Evolutionary conservation across 2,797 vertebrate species (phyloP), one percentile per base, ranked within the genome.

Genomic region (Lerista edwardsae): DNA sequence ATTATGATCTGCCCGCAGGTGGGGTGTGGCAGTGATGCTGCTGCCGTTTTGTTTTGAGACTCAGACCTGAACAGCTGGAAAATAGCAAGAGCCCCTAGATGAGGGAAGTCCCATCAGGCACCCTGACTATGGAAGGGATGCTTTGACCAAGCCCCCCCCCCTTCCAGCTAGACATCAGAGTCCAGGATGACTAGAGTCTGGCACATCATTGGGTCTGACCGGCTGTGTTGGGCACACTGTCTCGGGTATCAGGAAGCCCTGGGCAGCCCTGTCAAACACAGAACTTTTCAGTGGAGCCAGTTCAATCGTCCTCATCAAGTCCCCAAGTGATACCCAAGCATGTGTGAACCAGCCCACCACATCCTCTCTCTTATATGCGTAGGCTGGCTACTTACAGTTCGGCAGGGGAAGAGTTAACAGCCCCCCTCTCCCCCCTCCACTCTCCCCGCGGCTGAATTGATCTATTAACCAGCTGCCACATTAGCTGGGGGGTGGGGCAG

Each of bases 401-500:
- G 36, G 69, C 69, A 61, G 29, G 15, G 17, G 34, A 68, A 23
- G 25, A 55, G 76, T 80, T 55, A 75, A 41, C 19, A 5, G 0
- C 10, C 71, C 44, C 31, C 14, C 31, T 19, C 27, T 19, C 27
- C 51, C 64, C 72, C 1, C 25, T 12, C 34, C 11, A 19, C 19
- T 10, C 10, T n/a, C 47, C 19, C 3, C n/a, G 47, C 9, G 19
- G 11, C 59, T 29, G 71, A 29, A 68, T 36, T n/a, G 73, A 76
- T 71, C 65, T 25, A 39, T 36, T 25, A 4, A 75, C 76, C 86
- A 84, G 82, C 86, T 84, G 86, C 72, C 72, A 47, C 72, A 34
- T 8, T 34, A 10, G 83, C 3, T 1, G 31, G 69, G 57, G 47
- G 39, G 68, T 23, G 29, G 31, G 23, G 44, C 0, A n/a, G 14